Percentiles rank a stretch among this genome's conserved stretches.
Evolutionary conservation across 2,888 invertebrate species (phyloP).

Genomic region (Agonopterix alstromeriana): DNA sequence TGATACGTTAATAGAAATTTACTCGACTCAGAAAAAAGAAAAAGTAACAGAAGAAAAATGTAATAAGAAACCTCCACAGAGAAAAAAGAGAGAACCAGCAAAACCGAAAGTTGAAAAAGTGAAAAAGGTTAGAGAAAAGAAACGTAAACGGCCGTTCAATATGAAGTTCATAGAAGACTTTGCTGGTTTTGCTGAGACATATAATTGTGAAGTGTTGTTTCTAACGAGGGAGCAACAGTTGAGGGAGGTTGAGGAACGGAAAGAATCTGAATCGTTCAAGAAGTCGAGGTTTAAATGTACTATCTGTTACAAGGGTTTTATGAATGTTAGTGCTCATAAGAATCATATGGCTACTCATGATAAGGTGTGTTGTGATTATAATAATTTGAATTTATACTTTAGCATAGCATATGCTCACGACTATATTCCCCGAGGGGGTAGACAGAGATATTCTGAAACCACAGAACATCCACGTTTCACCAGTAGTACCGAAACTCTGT

Average conservation of each 20-base stretch:
- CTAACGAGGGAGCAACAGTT: not conserved
- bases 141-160: not conserved
- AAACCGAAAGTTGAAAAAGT: too few relatives aligned
- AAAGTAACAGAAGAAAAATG: too few relatives aligned
- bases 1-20: too few relatives aligned
- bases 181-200: not conserved
- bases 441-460: too few relatives aligned
- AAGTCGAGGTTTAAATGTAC: not conserved
- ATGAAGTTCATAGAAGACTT: not conserved
- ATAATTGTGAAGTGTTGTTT: not conserved
- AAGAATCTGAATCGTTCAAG: not conserved
- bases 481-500: too few relatives aligned
- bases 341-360: not conserved
- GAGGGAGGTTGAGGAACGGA: not conserved
- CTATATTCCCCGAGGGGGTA: too few relatives aligned
- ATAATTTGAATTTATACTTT: too few relatives aligned
- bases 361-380: not conserved
- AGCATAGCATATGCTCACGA: too few relatives aligned
- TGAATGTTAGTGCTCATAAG: not conserved
- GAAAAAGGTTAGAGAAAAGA: not conserved
- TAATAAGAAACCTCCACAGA: too few relatives aligned
- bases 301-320: not conserved
- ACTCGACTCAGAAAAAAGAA: too few relatives aligned
- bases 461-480: too few relatives aligned
- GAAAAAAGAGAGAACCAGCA: too few relatives aligned